These are phyloP conservation scores for Acanthococcus lagerstroemiae DNA, from an alignment of 2,888 invertebrate genomes.

Conservation along the genomic window DNA sequence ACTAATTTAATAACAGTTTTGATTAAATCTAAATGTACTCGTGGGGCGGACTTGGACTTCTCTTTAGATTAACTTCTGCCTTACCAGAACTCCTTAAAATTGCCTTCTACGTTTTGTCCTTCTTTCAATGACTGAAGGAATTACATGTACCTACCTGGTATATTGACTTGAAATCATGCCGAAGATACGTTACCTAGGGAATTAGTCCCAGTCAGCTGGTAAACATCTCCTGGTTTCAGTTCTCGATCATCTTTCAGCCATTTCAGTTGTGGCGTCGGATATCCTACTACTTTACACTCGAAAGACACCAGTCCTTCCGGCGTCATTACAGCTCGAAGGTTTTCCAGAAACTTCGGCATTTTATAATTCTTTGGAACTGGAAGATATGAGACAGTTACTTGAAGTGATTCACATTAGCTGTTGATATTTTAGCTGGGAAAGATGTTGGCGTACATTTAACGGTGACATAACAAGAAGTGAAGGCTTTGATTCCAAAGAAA, in stretches of 20 bases:
- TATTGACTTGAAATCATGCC: too few relatives aligned
- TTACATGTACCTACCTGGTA: not conserved
- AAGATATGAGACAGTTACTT: slow-evolving; percentile 11
- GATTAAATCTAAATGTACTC: too few relatives aligned
- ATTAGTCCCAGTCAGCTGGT: slow-evolving; percentile 81
- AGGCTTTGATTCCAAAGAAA: slow-evolving; percentile 61
- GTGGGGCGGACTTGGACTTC: too few relatives aligned
- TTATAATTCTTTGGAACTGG: slow-evolving; percentile 84
- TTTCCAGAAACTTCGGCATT: slow-evolving; percentile 82
- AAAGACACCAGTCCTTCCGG: slow-evolving; percentile 87
- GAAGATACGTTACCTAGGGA: slow-evolving; percentile 51
- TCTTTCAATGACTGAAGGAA: not conserved
- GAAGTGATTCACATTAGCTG: too few relatives aligned
- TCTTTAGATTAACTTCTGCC: too few relatives aligned
- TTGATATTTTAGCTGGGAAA: too few relatives aligned
- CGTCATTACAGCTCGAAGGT: slow-evolving; percentile 74
- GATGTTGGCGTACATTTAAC: slow-evolving; percentile 45
- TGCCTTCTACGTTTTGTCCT: too few relatives aligned
- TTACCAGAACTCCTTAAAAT: too few relatives aligned
- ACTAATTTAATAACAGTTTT: too few relatives aligned
- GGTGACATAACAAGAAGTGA: slow-evolving; percentile 60
- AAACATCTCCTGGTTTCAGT: slow-evolving; percentile 82
- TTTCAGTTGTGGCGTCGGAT: slow-evolving; percentile 72
- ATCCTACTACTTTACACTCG: slow-evolving; percentile 86
- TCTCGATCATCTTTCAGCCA: slow-evolving; percentile 93